Evolutionary conservation across 2,113 vertebrate species (phyloP), one percentile per base, ranked within the genome.

Genomic region (Rhea pennata): DNA sequence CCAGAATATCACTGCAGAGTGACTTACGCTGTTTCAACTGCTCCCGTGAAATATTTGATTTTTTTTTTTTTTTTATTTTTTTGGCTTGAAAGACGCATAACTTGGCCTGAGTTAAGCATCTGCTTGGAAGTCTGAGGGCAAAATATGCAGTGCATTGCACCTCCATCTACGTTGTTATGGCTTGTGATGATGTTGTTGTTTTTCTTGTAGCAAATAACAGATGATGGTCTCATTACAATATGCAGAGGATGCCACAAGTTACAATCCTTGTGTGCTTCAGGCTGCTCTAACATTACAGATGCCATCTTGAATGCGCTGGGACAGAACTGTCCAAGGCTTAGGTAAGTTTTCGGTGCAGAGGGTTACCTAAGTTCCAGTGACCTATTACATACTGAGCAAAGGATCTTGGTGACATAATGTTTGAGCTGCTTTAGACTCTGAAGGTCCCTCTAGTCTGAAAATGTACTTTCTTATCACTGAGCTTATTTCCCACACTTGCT

Each of bases 151-250:
- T 1, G 17, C 66, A 56, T 74, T 44, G 67, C 69, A 42, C 62
- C 62, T 61, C 31, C 15, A n/a, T 73, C 78, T 91, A 1, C 62
- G 6, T 42, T 12, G 53, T 51, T 69, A 80, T 56, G 83, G 65
- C 89, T 80, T 56, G 50, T 94, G 90, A 92, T 89, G 39, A 20
- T 33, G 53, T 40, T 15, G 1, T 66, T 73, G 15, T 79, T 92
- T 62, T 78, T 95, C 86, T 83, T 98, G 97, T 98, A 99, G 99
- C 99, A 99, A 98, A 99, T 99, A 98, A 99, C 99, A 96, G 99
- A 99, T 40, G 99, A 99, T 27, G 99, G 99, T 77, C 99, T 99
- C 95, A 99, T 99, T 97, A 99, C 99, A 69, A 99, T 99, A 97
- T 99, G 99, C 97, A 99, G 99, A 94, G 99, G 99, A 66, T 99